A percentile compares a stretch with the other conserved stretches of the same genome.
phyloP scores from a whole-genome alignment of 2,113 vertebrate genomes.

The Halcyon senegalensis region DNA sequence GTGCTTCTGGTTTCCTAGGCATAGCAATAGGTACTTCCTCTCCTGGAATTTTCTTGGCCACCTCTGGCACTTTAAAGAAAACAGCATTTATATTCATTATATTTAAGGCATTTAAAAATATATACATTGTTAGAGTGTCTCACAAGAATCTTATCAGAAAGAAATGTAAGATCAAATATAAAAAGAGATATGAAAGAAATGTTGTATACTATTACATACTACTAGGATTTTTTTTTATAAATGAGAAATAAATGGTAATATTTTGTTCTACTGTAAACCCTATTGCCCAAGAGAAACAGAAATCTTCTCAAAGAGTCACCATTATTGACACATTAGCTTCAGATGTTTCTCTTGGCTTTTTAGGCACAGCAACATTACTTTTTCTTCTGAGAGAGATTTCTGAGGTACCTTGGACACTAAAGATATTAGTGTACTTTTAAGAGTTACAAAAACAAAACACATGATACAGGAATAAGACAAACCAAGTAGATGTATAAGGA shows the following conservation, averaged over 20 bases:
- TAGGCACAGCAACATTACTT: neutral
- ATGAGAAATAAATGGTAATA: neutral
- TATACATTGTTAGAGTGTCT: neutral
- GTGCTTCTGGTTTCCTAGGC: conserved; percentile 39
- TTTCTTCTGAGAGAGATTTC: conserved; percentile 67
- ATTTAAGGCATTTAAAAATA: neutral
- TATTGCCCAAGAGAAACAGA: neutral
- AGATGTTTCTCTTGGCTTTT: conserved; percentile 30
- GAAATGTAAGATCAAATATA: neutral
- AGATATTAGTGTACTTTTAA: conserved; percentile 63
- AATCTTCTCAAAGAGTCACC: neutral
- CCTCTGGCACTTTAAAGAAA: conserved; percentile 71
- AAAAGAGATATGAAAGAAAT: neutral
- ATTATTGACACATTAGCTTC: conserved; percentile 38
- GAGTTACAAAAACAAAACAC: neutral
- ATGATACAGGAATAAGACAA: neutral
- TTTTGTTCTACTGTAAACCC: neutral
- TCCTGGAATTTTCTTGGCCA: conserved; percentile 70
- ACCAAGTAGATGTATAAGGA: neutral
- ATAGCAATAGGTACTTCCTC: conserved; percentile 25
- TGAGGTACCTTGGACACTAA: conserved; percentile 68
- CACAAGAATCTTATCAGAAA: neutral
- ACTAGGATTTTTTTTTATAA: neutral
- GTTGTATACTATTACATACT: neutral
- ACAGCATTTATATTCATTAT: conserved; percentile 33